Evolutionary conservation across 2,113 vertebrate genomes (phyloP), one percentile per base, ranked within the genome.

Genomic region (Suricata suricatta): DNA sequence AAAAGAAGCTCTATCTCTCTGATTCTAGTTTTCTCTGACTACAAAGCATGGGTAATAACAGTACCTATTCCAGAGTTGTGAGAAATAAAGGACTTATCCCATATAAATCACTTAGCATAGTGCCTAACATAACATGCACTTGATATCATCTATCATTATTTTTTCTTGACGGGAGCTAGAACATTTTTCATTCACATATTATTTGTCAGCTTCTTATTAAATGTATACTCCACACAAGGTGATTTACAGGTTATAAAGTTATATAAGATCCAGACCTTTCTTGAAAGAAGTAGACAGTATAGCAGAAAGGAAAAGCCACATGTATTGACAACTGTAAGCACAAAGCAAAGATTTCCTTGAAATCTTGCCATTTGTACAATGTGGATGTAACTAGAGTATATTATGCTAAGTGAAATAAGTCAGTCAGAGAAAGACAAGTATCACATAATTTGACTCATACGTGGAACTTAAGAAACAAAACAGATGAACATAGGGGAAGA

Each of bases 151-250:
- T 44, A 66, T 74, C 50, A 64, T 31, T 68, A 52, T 76, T 88
- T 95, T 90, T 80, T 68, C 38, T 64, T 90, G 94, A 94, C 95
- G 66, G n/a, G 29, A 90, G n/a, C 54, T 64, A 91, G 77, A 77
- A 69, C 12, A 72, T 69, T 79, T 38, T 64, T 81, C 27, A 66
- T 81, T 88, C 41, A 80, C 4, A 33, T 83, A 41, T 35, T 54
- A 79, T 38, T 90, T 38, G 54, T 79, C 44, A 15, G 82, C 15
- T 90, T 52, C 10, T 92, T 88, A 95, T 44, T 90, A 47, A 96
- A 74, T 72, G 71, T 12, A 47, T 64, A 35, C 21, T 81, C 69
- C 7, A 4, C 19, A 52, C 29, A 90, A 83, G 35, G 81, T 5
- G 47, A 57, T 60, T 84, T 92, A 72, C 10, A 72, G 77, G 31